Conservation (phyloP, 2,113 vertebrate species). For the Ptilorrhoa leucosticta region DNA sequence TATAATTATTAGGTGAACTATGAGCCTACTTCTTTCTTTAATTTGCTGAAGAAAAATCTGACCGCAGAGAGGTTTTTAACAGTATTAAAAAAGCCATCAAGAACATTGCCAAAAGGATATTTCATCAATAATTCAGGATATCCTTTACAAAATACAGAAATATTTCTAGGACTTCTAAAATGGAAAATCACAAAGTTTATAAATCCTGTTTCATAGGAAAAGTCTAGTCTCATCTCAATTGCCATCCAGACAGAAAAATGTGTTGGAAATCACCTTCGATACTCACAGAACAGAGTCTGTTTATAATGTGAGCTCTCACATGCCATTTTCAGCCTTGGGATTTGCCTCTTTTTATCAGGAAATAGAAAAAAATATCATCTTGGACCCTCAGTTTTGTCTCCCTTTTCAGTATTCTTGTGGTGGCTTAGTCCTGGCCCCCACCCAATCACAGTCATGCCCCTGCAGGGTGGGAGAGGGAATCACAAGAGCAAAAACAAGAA, state of each 20-base stretch:
- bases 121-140: slow-evolving; percentile 48
- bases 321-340: background rate
- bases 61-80: background rate
- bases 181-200: background rate
- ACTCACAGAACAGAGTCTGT: background rate
- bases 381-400: background rate
- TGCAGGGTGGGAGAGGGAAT: background rate
- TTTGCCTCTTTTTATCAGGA: background rate
- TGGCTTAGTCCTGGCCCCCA: background rate
- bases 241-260: background rate
- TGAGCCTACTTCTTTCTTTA: background rate
- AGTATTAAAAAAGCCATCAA: background rate
- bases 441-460: accelerated
- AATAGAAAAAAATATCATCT: background rate
- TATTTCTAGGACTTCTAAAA: background rate
- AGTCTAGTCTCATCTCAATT: background rate
- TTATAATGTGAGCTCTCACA: background rate
- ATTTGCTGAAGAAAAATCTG: slow-evolving; percentile 3
- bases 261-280: background rate
- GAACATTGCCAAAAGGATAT: background rate
- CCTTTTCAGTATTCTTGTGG: background rate
- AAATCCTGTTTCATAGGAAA: background rate
- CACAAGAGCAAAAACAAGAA: background rate
- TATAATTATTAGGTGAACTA: background rate
- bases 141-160: background rate